Evolutionary conservation across 2,888 invertebrate genomes (phyloP), one percentile per base, ranked within the genome.

Genomic region (Cheilosia vulpina): DNA sequence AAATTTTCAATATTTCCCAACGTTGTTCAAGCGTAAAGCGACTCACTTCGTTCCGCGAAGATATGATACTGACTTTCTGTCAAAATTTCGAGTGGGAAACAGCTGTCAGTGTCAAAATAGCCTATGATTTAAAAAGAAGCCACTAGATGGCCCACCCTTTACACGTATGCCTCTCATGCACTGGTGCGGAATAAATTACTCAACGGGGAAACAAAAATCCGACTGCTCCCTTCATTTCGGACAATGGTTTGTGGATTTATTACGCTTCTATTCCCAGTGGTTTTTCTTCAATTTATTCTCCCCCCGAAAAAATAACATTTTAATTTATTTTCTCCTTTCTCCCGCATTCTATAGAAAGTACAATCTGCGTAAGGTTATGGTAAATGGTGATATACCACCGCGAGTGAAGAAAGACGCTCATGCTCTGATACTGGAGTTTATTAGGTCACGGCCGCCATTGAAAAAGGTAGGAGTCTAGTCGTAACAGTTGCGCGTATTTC

Each of bases 341-440:
- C 15, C 15, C 17, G n/a, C n/a, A 17, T 34, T 60, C 15, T 73
- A 13, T 87, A 92, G 92, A 91, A 93, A 98, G 90, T 98, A 97
- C 93, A 97, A 96, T 90, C 94, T 98, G 89, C 95, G 96, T 91
- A 98, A 98, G 93, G 95, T 95, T 87, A 94, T 94, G 95, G 95
- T 97, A 45, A 96, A 97, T 91, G 97, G 97, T 62, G 95, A 96
- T 92, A 94, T 97, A 90, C 96, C 96, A 78, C 95, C 94, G 71
- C 94, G 96, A 92, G 96, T 98, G 76, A 97, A 97, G 92, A 98
- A 98, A 93, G 98, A 98, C 93, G 98, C 98, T 31, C 98, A 98
- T 92, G 97, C 97, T 81, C 95, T 98, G 93, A 98, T 98, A 91
- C 94, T 99, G 90, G 98, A 99, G 92, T 99, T 98, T 93, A 99